Base-by-base conservation (phyloP, 2,797 vertebrate species). In the Cyclura pinguis region DNA sequence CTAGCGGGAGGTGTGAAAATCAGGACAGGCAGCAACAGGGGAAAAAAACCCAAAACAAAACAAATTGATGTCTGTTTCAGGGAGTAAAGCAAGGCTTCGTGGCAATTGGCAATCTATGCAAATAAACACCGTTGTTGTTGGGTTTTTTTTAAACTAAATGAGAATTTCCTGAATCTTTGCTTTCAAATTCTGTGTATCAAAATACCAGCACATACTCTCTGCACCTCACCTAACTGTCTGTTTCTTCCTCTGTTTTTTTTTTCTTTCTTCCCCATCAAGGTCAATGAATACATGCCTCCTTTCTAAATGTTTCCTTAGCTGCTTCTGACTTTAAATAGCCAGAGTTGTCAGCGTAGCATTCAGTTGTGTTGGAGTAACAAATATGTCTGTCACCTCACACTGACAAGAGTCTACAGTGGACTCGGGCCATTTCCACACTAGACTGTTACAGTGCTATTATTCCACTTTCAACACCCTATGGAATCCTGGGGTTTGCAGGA, bases 1-100 rank as follows among this genome's bases (percentile, higher is more conserved):
- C 84, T 83, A 38, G 55, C 52, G 50, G 29, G 84, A 92, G 87
- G 87, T 86, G 91, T 86, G 91, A 92, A 86, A 83, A 50, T 16
- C 35, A 57, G 84, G 20, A 50, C 7, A 69, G 59, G 27, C 12
- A 4, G 32, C 76, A 14, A 69, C 13, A 38, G 16, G 42, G 27
- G 52, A 76, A 35, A 74, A 38, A 74, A 20, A 32, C 67, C 29
- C 29, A 2, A 32, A 32, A 13, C 29, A 69, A 69, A 42, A 42
- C 38, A 9, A 9, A 64, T 7, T 24, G 57, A 42, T 38, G 72
- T 35, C 59, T 29, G 50, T 20, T 78, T 59, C 80, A 1, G n/a
- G 32, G 67, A n/a, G n/a, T 9, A 18, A 57, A 62, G 67, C 74
- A 81, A 72, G 14, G 9, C 57, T 20, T 27, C 47, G 50, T 4